phyloP scores from a whole-genome alignment of 2,113 vertebrate species.

The Xiphophorus maculatus region DNA sequence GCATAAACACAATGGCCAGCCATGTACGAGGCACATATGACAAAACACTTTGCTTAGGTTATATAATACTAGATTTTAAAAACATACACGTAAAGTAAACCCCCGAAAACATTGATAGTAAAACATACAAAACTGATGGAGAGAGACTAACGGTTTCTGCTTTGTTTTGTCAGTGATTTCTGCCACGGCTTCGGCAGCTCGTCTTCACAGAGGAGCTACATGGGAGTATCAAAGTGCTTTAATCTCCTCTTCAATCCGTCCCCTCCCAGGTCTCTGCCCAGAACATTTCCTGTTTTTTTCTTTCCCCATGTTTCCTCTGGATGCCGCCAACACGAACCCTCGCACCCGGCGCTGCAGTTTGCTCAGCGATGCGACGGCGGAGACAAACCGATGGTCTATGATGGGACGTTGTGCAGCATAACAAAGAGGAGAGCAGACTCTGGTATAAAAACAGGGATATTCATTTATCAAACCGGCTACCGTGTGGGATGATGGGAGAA shows the following conservation, averaged over 20 bases:
- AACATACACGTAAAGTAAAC: slow-evolving; percentile 19
- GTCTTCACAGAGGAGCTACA: slow-evolving; percentile 43
- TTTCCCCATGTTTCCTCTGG: slow-evolving; percentile 19
- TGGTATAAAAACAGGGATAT: slow-evolving; percentile 44
- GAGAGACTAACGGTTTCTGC: slow-evolving; percentile 24
- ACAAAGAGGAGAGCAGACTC: slow-evolving; percentile 10
- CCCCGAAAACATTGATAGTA: slow-evolving; percentile 20
- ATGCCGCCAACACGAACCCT: not conserved
- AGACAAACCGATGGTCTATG: not conserved
- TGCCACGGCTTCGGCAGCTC: slow-evolving; percentile 31
- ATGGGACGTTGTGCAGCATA: slow-evolving; percentile 15
- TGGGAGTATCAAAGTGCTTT: slow-evolving; percentile 72
- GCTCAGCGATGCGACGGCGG: slow-evolving; percentile 31
- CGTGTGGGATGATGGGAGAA: slow-evolving; percentile 33
- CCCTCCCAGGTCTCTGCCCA: not conserved
- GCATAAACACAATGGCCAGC: slow-evolving; percentile 60
- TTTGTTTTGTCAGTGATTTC: not conserved
- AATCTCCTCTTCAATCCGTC: slow-evolving; percentile 19
- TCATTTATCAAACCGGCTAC: slow-evolving; percentile 10
- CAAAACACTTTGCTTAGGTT: slow-evolving; percentile 35
- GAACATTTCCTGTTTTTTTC: slow-evolving; percentile 46
- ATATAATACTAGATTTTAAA: slow-evolving; percentile 26
- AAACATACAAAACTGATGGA: slow-evolving; percentile 34
- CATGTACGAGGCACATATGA: slow-evolving; percentile 26
- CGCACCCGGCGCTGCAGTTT: slow-evolving; percentile 51